Conservation (phyloP, 2,797 vertebrate genomes). For the Fringilla coelebs region DNA sequence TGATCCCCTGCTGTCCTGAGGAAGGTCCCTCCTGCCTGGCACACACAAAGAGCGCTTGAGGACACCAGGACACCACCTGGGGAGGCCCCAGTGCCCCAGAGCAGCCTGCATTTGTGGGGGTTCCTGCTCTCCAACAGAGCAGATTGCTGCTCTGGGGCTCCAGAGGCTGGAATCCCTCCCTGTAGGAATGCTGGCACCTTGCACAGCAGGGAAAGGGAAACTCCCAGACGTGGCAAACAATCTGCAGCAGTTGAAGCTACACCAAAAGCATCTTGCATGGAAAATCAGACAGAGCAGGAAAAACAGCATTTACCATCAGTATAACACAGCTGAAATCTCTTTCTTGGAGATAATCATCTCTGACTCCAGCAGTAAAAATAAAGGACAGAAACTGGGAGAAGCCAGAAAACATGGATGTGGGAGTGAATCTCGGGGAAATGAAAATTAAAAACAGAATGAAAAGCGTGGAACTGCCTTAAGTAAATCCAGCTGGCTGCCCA, state of each 20-base stretch:
- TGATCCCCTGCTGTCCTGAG: accelerated
- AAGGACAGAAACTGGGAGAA: conserved; percentile 52
- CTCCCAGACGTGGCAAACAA: not conserved
- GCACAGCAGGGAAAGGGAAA: not conserved
- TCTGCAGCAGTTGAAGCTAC: conserved; percentile 8
- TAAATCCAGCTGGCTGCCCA: not conserved
- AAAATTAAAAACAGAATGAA: conserved; percentile 55
- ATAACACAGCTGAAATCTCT: conserved; percentile 25
- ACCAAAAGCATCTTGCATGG: not conserved
- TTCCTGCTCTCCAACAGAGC: not conserved
- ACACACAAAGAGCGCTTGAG: not conserved
- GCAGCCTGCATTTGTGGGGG: not conserved
- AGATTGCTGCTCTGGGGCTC: not conserved
- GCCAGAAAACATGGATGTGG: conserved; percentile 11
- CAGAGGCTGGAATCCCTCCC: not conserved
- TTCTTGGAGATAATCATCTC: conserved; percentile 45
- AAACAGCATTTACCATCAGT: conserved; percentile 26
- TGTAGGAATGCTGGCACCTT: not conserved
- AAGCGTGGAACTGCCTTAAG: conserved; percentile 4
- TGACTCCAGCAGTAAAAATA: conserved; percentile 41
- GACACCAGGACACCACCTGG: accelerated
- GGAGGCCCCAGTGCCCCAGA: not conserved
- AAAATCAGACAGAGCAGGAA: conserved; percentile 41
- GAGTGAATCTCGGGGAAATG: conserved; percentile 37
- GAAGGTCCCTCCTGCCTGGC: not conserved